phyloP scores from a whole-genome alignment of 2,888 invertebrate species.

The Caenorhabditis drosophilae region DNA sequence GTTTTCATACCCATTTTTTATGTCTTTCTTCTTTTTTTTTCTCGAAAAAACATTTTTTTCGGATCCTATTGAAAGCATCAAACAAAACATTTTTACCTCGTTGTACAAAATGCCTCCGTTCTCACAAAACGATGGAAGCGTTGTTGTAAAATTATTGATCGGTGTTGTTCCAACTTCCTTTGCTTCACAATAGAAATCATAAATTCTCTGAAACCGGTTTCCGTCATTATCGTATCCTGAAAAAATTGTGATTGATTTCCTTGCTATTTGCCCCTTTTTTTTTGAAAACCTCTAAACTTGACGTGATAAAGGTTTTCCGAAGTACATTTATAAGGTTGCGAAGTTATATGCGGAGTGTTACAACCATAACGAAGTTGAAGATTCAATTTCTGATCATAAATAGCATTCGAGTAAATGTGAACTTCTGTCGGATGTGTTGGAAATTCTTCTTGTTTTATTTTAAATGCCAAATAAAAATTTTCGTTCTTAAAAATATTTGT shows the following conservation, averaged over 20 bases:
- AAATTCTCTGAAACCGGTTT: constrained; percentile 53
- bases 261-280: background rate
- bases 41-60: too few species aligned
- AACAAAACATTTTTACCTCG: constrained; percentile 9
- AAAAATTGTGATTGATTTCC: constrained; percentile 3
- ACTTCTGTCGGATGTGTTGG: constrained; percentile 34
- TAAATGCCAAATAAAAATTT: constrained; percentile 19
- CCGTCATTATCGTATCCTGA: constrained; percentile 50
- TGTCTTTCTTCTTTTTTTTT: too few species aligned
- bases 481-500: constrained; percentile 4
- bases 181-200: constrained; percentile 49
- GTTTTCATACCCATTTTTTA: too few species aligned
- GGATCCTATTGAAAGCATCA: background rate
- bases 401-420: constrained; percentile 35
- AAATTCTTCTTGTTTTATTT: constrained; percentile 35
- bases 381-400: constrained; percentile 21
- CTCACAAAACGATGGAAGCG: constrained; percentile 41
- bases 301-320: constrained; percentile 37
- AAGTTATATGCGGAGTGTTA: constrained; percentile 40
- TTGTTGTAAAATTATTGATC: constrained; percentile 18
- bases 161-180: constrained; percentile 17
- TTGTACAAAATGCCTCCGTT: constrained; percentile 49
- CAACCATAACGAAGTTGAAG: constrained; percentile 50
- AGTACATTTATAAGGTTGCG: constrained; percentile 41
- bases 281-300: constrained; percentile 36